A percentile compares a stretch with the other conserved stretches of the same genome.
These are phyloP conservation scores for Epinephelus malabaricus DNA, from an alignment of 2,797 vertebrate species.

Conservation along the genomic window DNA sequence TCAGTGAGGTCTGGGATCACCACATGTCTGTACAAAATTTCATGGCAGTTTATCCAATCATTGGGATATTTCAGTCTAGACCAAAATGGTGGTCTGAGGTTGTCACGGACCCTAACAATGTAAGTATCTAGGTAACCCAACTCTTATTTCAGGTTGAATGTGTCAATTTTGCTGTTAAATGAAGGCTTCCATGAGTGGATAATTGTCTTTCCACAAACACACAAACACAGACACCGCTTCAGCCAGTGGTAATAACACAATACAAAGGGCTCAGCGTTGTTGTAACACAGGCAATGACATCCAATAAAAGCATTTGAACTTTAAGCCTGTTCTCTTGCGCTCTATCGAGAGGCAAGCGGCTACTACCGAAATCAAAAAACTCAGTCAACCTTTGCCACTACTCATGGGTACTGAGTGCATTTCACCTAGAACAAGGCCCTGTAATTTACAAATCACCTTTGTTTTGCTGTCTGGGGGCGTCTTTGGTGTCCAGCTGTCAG, in stretches of 20 bases:
- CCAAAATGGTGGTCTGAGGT: background rate
- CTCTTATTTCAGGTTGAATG: background rate
- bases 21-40: background rate
- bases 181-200: slow-evolving; percentile 1
- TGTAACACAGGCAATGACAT: slow-evolving; percentile 30
- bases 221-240: slow-evolving; percentile 19
- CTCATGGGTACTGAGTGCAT: slow-evolving; percentile 45
- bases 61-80: background rate
- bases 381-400: slow-evolving; percentile 65
- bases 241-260: background rate
- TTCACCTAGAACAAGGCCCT: slow-evolving; percentile 54
- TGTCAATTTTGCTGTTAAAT: background rate
- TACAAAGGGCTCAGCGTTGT: slow-evolving; percentile 30
- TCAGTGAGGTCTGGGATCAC: background rate
- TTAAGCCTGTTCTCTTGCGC: slow-evolving; percentile 40
- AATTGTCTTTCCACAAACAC: slow-evolving; percentile 24
- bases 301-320: slow-evolving; percentile 62
- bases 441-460: slow-evolving; percentile 78
- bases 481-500: slow-evolving; percentile 68
- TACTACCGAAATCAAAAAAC: slow-evolving; percentile 64
- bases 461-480: slow-evolving; percentile 68
- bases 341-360: slow-evolving; percentile 29
- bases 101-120: background rate
- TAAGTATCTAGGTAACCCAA: background rate
- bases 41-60: background rate